Evolutionary conservation across 2,888 invertebrate genomes (phyloP), one percentile per base, ranked within the genome.

Genomic region (Anarsia innoxiella): DNA sequence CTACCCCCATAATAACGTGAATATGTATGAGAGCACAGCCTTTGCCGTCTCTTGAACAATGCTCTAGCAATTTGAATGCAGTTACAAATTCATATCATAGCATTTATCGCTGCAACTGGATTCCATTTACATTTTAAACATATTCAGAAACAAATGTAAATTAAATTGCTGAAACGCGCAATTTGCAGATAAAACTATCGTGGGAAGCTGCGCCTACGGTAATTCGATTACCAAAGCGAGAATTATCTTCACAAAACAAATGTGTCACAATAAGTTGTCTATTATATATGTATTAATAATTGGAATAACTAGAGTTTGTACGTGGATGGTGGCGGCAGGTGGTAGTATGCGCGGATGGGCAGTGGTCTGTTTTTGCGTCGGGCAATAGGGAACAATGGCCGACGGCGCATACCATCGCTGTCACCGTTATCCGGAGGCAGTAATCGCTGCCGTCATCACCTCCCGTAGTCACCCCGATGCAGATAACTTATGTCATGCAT

Each of bases 341-440:
- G 71, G 49, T 41, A 69, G 66, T 73, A 71, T 72, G 67, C 67
- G 64, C 49, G 55, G 63, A 52, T 56, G 56, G 56, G 57, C 58
- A 56, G 56, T 62, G 69, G 54, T 67, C 66, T 56, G 69, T 75
- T 79, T 78, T 76, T 78, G 69, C 70, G 57, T 49, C 49, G 45
- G 48, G 54, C 53, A n/a, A n/a, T n/a, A 56, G 61, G 64, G 66
- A 78, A 80, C 79, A 80, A 80, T 79, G 75, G 70, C 67, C 68
- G 64, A 46, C 51, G 53, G 55, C 68, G 58, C 82, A 80, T 79
- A 77, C 82, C 80, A 59, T 56, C 62, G 48, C 53, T 59, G 62
- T 57, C 75, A 76, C 80, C 80, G 82, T 80, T 79, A 80, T 51
- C 57, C 60, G 59, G 47, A 66, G 60, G 53, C 53, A 51, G 65